These are phyloP conservation scores for Echinarachnius parma DNA, from an alignment of 53 echinoderm and acorn worm genomes.

Conservation along the genomic window DNA sequence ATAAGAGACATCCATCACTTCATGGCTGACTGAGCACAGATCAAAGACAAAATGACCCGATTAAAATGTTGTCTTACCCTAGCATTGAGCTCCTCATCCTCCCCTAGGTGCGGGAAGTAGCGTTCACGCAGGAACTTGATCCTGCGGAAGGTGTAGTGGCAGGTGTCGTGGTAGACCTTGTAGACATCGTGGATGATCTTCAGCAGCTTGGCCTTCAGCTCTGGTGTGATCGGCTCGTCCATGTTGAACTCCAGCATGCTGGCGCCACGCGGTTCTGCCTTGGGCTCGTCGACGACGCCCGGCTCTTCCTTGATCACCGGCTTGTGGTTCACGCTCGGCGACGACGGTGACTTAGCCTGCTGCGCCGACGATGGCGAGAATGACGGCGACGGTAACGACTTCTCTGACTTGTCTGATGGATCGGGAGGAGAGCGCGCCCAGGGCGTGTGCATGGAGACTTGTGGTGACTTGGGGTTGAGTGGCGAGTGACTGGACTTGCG, in stretches of 20 bases:
- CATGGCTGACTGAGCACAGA: too few species aligned
- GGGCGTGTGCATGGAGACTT: slow-evolving; percentile 6
- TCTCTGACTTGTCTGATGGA: slow-evolving; percentile 67
- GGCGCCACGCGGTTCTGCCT: slow-evolving; percentile 47
- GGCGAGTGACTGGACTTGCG: slow-evolving; percentile 61
- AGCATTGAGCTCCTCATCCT: slow-evolving; percentile 60
- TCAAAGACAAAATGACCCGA: too few species aligned
- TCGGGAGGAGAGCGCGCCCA: slow-evolving; percentile 26
- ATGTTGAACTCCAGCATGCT: slow-evolving; percentile 73
- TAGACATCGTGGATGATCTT: slow-evolving; percentile 82
- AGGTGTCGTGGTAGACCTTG: slow-evolving; percentile 97
- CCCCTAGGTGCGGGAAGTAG: slow-evolving; percentile 81
- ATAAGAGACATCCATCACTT: too few species aligned
- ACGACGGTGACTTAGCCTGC: slow-evolving; percentile 7
- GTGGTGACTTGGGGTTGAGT: slow-evolving; percentile 56
- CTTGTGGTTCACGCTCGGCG: slow-evolving; percentile 17
- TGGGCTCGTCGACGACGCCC: slow-evolving; percentile 27
- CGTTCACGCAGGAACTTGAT: slow-evolving; percentile 78
- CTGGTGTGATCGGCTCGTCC: slow-evolving; percentile 83
- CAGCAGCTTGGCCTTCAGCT: slow-evolving; percentile 68
- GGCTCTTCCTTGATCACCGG: slow-evolving; percentile 33
- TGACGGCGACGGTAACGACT: slow-evolving; percentile 74
- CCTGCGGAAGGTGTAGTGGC: slow-evolving; percentile 91
- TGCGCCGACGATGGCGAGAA: slow-evolving; percentile 46
- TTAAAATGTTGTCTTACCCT: too few species aligned